Evolutionary conservation across 2,797 vertebrate genomes (phyloP).

Genomic region (Sitta carolinensis): DNA sequence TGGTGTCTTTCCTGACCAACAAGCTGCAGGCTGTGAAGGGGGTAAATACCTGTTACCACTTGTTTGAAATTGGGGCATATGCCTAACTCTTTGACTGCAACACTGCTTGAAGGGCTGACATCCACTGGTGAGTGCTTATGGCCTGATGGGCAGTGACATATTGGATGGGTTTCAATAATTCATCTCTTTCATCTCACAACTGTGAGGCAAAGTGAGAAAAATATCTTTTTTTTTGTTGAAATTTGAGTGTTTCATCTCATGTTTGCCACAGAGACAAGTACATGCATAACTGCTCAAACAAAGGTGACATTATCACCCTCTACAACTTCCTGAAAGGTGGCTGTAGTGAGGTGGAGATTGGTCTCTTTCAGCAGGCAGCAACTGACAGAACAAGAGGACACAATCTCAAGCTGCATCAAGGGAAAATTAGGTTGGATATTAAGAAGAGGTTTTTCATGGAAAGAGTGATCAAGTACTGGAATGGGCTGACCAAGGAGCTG

Average conservation of each 20-base stretch:
- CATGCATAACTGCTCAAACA: neutral
- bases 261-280: neutral
- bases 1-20: neutral
- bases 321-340: too few species aligned
- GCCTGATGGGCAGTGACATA: neutral
- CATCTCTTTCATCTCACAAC: neutral
- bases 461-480: too few species aligned
- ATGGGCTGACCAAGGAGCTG: too few species aligned
- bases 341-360: too few species aligned
- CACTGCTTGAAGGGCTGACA: neutral
- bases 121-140: neutral
- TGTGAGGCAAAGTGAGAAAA: neutral
- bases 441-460: too few species aligned
- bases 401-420: too few species aligned
- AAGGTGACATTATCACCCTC: too few species aligned
- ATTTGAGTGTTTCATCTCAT: neutral
- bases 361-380: too few species aligned
- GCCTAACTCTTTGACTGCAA: neutral
- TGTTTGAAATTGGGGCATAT: neutral
- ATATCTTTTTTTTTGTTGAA: neutral
- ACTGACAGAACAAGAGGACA: too few species aligned
- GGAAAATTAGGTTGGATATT: too few species aligned
- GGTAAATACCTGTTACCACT: neutral
- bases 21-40: neutral
- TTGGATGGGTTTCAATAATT: neutral